Evolutionary conservation across 2,888 invertebrate species (phyloP).

Genomic region (Drosophila borborema): DNA sequence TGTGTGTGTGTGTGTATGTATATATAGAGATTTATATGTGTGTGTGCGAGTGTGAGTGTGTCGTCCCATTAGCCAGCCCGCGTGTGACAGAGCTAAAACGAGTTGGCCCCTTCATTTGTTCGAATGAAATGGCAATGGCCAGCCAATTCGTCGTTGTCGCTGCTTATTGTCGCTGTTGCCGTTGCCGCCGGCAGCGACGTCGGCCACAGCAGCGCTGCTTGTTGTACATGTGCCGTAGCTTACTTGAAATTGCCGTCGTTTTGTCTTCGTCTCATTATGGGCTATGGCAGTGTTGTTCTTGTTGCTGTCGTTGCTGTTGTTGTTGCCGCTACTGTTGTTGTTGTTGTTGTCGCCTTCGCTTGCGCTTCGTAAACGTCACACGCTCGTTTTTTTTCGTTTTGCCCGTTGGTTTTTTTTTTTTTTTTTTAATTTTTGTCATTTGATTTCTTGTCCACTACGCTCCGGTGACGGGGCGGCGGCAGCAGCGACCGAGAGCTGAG

Average conservation of each 20-base stretch:
- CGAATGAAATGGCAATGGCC: slow-evolving; percentile 78
- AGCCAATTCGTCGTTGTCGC: slow-evolving; percentile 68
- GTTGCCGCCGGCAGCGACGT: slow-evolving; percentile 40
- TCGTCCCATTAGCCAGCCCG: slow-evolving; percentile 72
- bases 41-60: slow-evolving; percentile 41
- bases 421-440: slow-evolving; percentile 78
- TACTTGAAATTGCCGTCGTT: slow-evolving; percentile 59
- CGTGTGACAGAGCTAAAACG: slow-evolving; percentile 82
- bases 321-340: background rate
- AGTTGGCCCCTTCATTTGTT: slow-evolving; percentile 65
- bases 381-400: slow-evolving; percentile 43
- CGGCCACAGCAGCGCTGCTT: slow-evolving; percentile 38
- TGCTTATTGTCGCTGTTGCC: slow-evolving; percentile 43
- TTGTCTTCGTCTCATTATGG: slow-evolving; percentile 60
- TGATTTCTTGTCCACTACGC: slow-evolving; percentile 72
- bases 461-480: slow-evolving; percentile 33
- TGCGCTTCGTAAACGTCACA: slow-evolving; percentile 42
- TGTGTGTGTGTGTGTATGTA: slow-evolving; percentile 9
- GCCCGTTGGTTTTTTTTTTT: slow-evolving; percentile 38
- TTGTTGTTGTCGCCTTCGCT: slow-evolving; percentile 35
- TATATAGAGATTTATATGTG: background rate
- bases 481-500: slow-evolving; percentile 36
- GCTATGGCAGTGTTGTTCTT: slow-evolving; percentile 17
- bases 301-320: background rate
- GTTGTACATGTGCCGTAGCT: slow-evolving; percentile 35